phyloP scores from a whole-genome alignment of 2,797 vertebrate species.

The Lycodopsis pacificus region DNA sequence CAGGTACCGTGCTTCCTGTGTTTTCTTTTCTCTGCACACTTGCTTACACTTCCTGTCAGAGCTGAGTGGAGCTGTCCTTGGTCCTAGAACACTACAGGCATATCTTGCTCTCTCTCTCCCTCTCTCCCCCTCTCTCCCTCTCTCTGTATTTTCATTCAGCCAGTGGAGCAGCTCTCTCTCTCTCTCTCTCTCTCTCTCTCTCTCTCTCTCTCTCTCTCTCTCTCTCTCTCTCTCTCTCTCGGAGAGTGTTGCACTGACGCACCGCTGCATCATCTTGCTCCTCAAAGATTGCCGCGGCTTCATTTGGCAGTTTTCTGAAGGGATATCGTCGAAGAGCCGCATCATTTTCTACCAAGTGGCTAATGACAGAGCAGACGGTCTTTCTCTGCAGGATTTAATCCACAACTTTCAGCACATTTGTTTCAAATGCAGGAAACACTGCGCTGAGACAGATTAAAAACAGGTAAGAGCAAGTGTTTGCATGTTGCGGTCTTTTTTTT shows the following conservation, averaged over 20 bases:
- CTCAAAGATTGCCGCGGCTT: background rate
- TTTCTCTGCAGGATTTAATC: background rate
- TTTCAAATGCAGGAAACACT: constrained; percentile 7
- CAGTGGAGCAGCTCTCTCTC: background rate
- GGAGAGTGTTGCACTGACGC: constrained; percentile 14
- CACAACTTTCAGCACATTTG: constrained; percentile 30
- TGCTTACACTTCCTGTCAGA: constrained; percentile 15
- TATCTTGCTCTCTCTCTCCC: background rate
- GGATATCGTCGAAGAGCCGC: background rate
- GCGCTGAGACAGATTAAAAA: background rate
- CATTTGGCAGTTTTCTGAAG: constrained; percentile 13
- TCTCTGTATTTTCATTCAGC: background rate
- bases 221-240: background rate
- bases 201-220: constrained; percentile 3
- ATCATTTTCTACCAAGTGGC: background rate
- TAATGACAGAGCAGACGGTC: background rate
- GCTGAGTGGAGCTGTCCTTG: constrained; percentile 53
- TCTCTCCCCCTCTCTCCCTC: constrained; percentile 2
- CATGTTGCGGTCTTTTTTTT: background rate
- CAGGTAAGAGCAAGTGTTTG: constrained; percentile 42
- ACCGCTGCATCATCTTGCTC: constrained; percentile 16
- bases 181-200: constrained; percentile 9
- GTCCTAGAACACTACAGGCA: constrained; percentile 36
- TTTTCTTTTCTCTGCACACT: background rate
- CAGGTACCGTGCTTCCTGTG: background rate